Evolutionary conservation across 2,113 vertebrate genomes (phyloP).

Genomic region (Benitochromis conjunctus): DNA sequence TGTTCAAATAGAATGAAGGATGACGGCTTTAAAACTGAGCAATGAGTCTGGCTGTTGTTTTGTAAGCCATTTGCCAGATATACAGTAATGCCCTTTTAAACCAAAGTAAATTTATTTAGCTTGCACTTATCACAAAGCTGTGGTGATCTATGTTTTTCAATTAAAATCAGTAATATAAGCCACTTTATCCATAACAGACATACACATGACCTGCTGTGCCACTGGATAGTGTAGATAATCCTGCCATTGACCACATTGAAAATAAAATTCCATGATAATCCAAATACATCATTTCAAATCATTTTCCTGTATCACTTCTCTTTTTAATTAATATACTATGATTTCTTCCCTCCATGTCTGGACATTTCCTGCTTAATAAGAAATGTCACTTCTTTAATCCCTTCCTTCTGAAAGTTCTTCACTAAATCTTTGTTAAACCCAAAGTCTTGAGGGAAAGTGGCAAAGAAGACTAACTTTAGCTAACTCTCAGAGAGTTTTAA

Average conservation of each 20-base stretch:
- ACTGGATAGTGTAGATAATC: not conserved
- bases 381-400: conserved; percentile 11
- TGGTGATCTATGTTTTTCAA: not conserved
- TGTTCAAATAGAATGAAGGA: conserved; percentile 1
- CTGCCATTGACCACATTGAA: not conserved
- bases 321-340: not conserved
- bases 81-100: conserved; percentile 9
- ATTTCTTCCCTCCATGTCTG: not conserved
- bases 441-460: conserved; percentile 2
- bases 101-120: conserved; percentile 25
- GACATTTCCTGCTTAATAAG: not conserved
- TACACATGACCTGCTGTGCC: not conserved
- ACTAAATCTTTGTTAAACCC: conserved; percentile 26
- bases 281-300: not conserved
- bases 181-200: not conserved
- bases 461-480: not conserved
- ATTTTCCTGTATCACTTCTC: not conserved
- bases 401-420: not conserved
- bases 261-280: not conserved
- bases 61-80: conserved; percentile 19
- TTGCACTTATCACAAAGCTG: conserved; percentile 2
- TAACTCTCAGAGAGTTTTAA: conserved; percentile 3
- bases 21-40: conserved; percentile 22
- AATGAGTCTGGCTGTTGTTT: not conserved
- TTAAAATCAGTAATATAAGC: not conserved